Percentiles rank a stretch among this genome's conserved stretches.
These are phyloP conservation scores for Hanleya hanleyi DNA, from an alignment of 2,888 invertebrate genomes.

Conservation along the genomic window DNA sequence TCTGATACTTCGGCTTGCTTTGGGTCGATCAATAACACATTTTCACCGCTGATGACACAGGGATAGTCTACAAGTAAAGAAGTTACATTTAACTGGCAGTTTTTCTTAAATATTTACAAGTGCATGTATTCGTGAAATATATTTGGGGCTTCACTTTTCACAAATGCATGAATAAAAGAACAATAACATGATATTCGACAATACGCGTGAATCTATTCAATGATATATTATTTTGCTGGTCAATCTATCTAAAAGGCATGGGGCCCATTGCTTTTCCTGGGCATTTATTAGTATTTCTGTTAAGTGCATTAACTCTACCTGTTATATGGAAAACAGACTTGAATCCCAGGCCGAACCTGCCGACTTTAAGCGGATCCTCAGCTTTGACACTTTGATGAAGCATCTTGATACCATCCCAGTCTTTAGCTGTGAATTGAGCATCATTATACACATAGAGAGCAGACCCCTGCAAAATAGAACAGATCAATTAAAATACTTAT, in stretches of 20 bases:
- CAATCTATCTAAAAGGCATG: too few species aligned
- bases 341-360: constrained; percentile 69
- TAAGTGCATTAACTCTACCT: constrained; percentile 48
- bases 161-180: too few species aligned
- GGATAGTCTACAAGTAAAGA: constrained; percentile 55
- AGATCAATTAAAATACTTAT: too few species aligned
- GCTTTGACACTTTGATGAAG: constrained; percentile 63
- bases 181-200: too few species aligned
- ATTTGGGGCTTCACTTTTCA: too few species aligned
- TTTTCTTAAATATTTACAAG: too few species aligned
- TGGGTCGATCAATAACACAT: constrained; percentile 61
- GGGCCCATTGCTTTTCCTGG: neutral
- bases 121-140: too few species aligned
- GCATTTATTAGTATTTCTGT: neutral
- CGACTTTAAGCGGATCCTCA: constrained; percentile 64
- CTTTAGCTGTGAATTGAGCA: constrained; percentile 57
- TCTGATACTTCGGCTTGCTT: constrained; percentile 17
- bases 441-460: constrained; percentile 66
- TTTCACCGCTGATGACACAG: constrained; percentile 60
- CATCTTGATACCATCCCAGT: constrained; percentile 63
- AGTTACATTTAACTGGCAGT: too few species aligned
- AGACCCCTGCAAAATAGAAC: constrained; percentile 63
- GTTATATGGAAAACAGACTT: constrained; percentile 70
- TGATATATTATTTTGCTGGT: too few species aligned
- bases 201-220: too few species aligned